phyloP scores from a whole-genome alignment of 64 coral and sea anemone species.

The Orbicella faveolata region DNA sequence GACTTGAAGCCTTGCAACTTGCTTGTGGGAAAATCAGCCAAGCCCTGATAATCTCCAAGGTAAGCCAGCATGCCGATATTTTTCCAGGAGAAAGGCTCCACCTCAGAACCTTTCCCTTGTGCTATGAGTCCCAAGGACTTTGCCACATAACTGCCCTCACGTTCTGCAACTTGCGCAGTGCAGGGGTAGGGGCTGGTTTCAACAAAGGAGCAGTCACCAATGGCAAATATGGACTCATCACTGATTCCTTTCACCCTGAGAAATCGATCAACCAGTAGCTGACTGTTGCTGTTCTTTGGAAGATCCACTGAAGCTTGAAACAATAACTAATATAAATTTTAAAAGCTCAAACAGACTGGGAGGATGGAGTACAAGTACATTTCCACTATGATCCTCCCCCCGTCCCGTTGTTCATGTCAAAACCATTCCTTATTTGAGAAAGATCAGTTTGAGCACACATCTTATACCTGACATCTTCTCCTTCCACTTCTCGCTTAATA shows the following conservation, averaged over 20 bases:
- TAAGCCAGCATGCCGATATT: conserved; percentile 97
- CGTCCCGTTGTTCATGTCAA: too few species aligned
- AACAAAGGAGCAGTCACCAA: conserved; percentile 91
- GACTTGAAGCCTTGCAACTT: conserved; percentile 97
- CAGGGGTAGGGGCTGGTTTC: conserved; percentile 76
- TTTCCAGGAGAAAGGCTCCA: conserved; percentile 85
- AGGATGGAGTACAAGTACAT: too few species aligned
- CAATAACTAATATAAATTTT: background rate
- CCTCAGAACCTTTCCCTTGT: conserved; percentile 25
- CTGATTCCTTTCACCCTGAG: conserved; percentile 72
- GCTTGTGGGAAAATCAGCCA: conserved; percentile 93
- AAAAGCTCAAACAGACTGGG: background rate
- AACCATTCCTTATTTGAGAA: too few species aligned
- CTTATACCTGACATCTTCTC: too few species aligned
- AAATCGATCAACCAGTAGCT: conserved; percentile 79
- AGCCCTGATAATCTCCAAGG: conserved; percentile 86
- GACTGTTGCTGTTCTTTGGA: conserved; percentile 79
- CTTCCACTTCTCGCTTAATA: too few species aligned
- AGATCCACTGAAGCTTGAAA: conserved; percentile 83
- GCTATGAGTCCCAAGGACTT: conserved; percentile 62
- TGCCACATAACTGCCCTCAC: conserved; percentile 84
- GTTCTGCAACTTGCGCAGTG: conserved; percentile 95
- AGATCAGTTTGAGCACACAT: too few species aligned
- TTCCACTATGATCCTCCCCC: too few species aligned
- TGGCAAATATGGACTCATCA: conserved; percentile 80